Percentiles rank a stretch among this genome's conserved stretches.
Evolutionary conservation across 2,888 invertebrate species (phyloP).

Genomic region (Brenthis ino): DNA sequence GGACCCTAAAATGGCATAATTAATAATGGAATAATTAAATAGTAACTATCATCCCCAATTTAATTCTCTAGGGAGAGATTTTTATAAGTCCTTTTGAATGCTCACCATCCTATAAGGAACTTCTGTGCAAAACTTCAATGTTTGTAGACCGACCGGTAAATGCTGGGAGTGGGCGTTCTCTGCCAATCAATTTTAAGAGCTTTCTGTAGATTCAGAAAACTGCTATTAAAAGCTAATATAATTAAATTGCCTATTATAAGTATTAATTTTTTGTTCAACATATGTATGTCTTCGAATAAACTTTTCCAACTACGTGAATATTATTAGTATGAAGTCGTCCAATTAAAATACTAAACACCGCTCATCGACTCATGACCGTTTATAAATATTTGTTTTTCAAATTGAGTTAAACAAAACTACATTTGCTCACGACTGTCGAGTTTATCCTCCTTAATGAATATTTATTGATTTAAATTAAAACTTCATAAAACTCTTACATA

Average conservation of each 20-base stretch:
- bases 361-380: conserved; percentile 28
- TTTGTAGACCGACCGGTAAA: too few relatives aligned
- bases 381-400: conserved; percentile 36
- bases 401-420: conserved; percentile 28
- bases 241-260: too few relatives aligned
- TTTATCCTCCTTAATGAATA: conserved; percentile 4
- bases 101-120: not conserved
- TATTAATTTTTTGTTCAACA: too few relatives aligned
- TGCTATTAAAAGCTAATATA: conserved; percentile 5
- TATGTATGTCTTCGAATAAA: too few relatives aligned
- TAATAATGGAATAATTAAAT: too few relatives aligned
- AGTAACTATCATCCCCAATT: too few relatives aligned
- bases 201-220: conserved; percentile 4
- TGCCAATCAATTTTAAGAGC: not conserved
- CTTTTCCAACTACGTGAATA: not conserved
- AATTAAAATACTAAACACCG: conserved; percentile 26
- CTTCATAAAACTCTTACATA: not conserved
- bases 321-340: conserved; percentile 1
- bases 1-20: too few relatives aligned
- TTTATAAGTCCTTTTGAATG: not conserved
- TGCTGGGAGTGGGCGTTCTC: too few relatives aligned
- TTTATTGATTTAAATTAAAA: conserved; percentile 12
- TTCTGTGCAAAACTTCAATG: not conserved
- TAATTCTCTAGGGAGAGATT: too few relatives aligned
- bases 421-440: not conserved